A percentile compares a stretch with the other conserved stretches of the same genome.
phyloP scores from a whole-genome alignment of 1,140 invertebrate genomes.

The Eriocheir sinensis region DNA sequence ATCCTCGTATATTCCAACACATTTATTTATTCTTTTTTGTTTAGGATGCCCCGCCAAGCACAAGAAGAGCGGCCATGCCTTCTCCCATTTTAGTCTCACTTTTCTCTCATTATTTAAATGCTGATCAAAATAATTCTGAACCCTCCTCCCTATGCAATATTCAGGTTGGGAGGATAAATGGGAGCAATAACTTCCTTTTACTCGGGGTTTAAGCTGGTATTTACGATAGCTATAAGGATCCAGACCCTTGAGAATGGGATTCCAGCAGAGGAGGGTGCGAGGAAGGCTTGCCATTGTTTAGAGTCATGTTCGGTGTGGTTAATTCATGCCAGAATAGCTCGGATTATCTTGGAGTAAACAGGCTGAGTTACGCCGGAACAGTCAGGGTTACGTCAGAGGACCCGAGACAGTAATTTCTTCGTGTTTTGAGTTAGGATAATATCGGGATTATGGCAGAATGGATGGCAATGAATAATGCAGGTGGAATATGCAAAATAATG shows the following conservation, averaged over 20 bases:
- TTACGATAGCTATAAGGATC: slow-evolving; percentile 67
- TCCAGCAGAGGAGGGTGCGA: slow-evolving; percentile 18
- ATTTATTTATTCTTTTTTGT: not conserved
- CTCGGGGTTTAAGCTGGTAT: slow-evolving; percentile 60
- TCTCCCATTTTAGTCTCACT: not conserved
- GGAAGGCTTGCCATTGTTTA: slow-evolving; percentile 57
- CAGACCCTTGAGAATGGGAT: slow-evolving; percentile 52
- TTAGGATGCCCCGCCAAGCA: not conserved
- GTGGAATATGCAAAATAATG: slow-evolving; percentile 58
- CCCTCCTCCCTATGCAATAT: slow-evolving; percentile 56
- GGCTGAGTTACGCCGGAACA: slow-evolving; percentile 43
- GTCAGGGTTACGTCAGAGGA: slow-evolving; percentile 36
- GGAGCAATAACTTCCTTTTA: slow-evolving; percentile 59
- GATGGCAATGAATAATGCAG: slow-evolving; percentile 52
- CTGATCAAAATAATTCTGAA: slow-evolving; percentile 55
- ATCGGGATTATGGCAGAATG: slow-evolving; percentile 46
- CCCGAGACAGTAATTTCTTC: slow-evolving; percentile 30
- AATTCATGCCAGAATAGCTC: slow-evolving; percentile 52
- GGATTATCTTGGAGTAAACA: slow-evolving; percentile 55
- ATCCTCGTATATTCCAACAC: not conserved
- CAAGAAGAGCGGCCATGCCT: not conserved
- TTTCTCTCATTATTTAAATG: slow-evolving; percentile 27
- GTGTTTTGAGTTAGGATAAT: slow-evolving; percentile 63
- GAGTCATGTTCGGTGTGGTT: slow-evolving; percentile 54
- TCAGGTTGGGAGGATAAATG: slow-evolving; percentile 63